Evolutionary conservation across 2,888 invertebrate genomes (phyloP).

Genomic region (Odontothrips loti): DNA sequence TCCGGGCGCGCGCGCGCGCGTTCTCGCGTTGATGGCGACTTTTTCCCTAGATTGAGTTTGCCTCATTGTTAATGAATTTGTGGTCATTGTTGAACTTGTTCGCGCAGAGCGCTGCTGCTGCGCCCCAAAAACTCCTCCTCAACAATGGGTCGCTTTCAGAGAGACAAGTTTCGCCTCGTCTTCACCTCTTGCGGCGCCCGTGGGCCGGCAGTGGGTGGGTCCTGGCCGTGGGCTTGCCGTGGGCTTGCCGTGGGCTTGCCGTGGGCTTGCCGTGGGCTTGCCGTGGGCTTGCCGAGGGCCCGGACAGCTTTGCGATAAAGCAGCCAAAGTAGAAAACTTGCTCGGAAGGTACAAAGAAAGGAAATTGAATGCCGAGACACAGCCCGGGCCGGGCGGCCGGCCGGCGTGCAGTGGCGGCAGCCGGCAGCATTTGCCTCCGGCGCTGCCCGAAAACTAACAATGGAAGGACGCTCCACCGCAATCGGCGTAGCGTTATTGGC

Average conservation of each 20-base stretch:
- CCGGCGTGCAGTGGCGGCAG: not conserved
- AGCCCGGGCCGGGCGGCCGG: not conserved
- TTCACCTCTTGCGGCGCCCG: not conserved
- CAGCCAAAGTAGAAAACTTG: constrained; percentile 11
- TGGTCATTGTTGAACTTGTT: constrained; percentile 25
- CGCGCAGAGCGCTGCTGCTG: not conserved
- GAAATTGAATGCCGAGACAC: not conserved
- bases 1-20: too few species aligned
- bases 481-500: too few species aligned
- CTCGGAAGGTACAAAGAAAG: not conserved
- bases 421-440: too few species aligned
- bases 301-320: not conserved
- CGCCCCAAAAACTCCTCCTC: not conserved
- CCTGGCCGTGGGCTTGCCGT: not conserved
- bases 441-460: too few species aligned
- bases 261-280: too few species aligned
- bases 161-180: constrained; percentile 12
- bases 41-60: constrained; percentile 18
- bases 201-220: not conserved
- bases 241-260: too few species aligned
- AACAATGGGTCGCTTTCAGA: constrained; percentile 5
- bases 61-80: constrained; percentile 23
- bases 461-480: too few species aligned
- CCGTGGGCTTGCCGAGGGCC: too few species aligned
- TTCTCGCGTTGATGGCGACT: not conserved